Percentiles rank a stretch among this genome's conserved stretches.
Conservation (phyloP, 2,797 vertebrate genomes). For the Acrossocheilus fasciatus region DNA sequence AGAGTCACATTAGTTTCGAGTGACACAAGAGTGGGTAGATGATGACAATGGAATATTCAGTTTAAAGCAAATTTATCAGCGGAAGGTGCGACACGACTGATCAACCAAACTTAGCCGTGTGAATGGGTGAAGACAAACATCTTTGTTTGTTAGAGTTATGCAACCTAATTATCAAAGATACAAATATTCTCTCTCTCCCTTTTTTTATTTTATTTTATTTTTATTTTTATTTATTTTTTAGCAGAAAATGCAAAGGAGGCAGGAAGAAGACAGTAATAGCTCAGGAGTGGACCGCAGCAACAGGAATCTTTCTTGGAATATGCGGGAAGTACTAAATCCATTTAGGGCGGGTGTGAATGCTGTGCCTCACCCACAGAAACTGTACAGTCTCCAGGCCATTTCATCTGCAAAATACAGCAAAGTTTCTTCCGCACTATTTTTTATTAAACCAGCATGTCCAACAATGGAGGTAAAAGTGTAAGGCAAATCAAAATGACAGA, state of each 20-base stretch:
- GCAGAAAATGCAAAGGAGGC: slow-evolving; percentile 28
- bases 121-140: not conserved
- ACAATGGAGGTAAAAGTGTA: slow-evolving; percentile 15
- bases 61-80: not conserved
- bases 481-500: slow-evolving; percentile 32
- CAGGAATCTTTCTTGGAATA: slow-evolving; percentile 49
- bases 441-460: slow-evolving; percentile 75
- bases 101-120: not conserved
- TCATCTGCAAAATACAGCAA: slow-evolving; percentile 66
- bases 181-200: not conserved
- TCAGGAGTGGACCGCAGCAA: slow-evolving; percentile 34
- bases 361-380: slow-evolving; percentile 68
- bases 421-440: slow-evolving; percentile 73
- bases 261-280: not conserved
- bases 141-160: not conserved
- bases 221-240: too few relatives aligned
- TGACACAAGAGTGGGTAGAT: slow-evolving; percentile 13
- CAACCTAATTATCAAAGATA: not conserved
- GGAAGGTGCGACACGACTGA: slow-evolving; percentile 4
- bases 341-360: slow-evolving; percentile 74
- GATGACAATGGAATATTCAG: not conserved
- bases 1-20: not conserved
- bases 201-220: not conserved
- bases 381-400: slow-evolving; percentile 74
- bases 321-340: slow-evolving; percentile 77